Base-by-base conservation (phyloP, 1,140 invertebrate species). In the Drosophila fuyamai region DNA sequence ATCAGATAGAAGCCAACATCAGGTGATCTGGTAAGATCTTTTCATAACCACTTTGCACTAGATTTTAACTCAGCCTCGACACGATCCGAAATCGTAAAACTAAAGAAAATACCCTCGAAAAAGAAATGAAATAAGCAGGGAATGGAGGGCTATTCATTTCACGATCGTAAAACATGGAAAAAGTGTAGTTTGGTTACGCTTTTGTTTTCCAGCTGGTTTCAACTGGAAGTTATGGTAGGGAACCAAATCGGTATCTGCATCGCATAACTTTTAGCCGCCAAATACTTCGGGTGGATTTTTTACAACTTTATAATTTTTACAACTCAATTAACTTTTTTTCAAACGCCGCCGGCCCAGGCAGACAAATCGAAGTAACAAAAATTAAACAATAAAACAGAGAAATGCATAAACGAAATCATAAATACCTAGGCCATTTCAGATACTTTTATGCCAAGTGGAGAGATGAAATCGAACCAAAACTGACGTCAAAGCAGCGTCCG, bases 281-380 rank as follows among this genome's bases (percentile, higher is more conserved):
- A 60, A 63, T 75, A 38, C 40, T 61, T 38, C 35, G 29, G 23
- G 57, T 54, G 41, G 51, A 43, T 70, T 86, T 86, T 88, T 89
- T 89, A 89, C 84, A 89, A 76, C 84, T 89, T 89, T 89, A 89
- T 89, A 89, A 89, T 89, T 89, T 89, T 89, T 90, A 89, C 84
- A 89, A 84, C 84, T 89, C 85, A 89, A 89, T 89, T 90, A 90
- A 89, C 66, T 86, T 89, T 81, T 81, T 77, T 76, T 83, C 41
- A 89, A 83, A 81, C 77, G 77, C 65, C 76, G 82, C 61, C 79
- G 72, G 50, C 32, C 10, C 50, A 41, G 32, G 40, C 46, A 47
- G 56, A 71, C 68, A 65, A 68, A 78, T 83, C 78, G 73, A 81
- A 86, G 65, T 50, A 71, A 72, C 79, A 75, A 79, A 79, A 89